Percentiles rank a stretch among this genome's conserved stretches.
These are phyloP conservation scores for human (Homo sapiens) DNA, from an alignment of 2,113 vertebrate species.

Conservation along the genomic window DNA sequence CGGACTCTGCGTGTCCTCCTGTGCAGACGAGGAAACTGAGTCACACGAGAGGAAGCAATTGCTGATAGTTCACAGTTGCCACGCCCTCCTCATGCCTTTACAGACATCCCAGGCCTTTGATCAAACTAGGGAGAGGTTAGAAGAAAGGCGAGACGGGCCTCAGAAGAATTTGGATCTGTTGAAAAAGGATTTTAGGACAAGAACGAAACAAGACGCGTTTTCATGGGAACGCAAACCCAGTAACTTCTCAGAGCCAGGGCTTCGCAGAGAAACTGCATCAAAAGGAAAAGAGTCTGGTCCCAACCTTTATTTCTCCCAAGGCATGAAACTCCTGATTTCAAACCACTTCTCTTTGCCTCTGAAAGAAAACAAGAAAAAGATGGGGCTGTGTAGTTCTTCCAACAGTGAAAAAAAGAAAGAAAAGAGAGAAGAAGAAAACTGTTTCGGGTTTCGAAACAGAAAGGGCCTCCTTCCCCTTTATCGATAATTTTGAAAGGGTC, in stretches of 20 bases:
- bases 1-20: accelerated
- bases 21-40: constrained; percentile 7
- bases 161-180: neutral
- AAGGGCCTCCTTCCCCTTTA: constrained; percentile 61
- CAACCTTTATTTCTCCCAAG: neutral
- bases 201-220: neutral
- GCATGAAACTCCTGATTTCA: constrained; percentile 34
- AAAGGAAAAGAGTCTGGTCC: neutral
- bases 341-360: neutral
- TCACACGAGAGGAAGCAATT: neutral
- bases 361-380: constrained; percentile 23
- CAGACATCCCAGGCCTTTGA: neutral
- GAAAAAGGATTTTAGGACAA: neutral
- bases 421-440: neutral
- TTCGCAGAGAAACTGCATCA: neutral
- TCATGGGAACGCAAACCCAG: neutral
- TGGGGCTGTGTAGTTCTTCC: neutral
- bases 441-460: neutral
- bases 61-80: neutral
- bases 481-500: constrained; percentile 69
- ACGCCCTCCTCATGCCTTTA: accelerated
- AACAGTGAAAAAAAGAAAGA: neutral
- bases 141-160: neutral
- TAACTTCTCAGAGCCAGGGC: constrained; percentile 2
- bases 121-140: neutral